Evolutionary conservation across 2,113 vertebrate genomes (phyloP).

Genomic region (Agapornis roseicollis): DNA sequence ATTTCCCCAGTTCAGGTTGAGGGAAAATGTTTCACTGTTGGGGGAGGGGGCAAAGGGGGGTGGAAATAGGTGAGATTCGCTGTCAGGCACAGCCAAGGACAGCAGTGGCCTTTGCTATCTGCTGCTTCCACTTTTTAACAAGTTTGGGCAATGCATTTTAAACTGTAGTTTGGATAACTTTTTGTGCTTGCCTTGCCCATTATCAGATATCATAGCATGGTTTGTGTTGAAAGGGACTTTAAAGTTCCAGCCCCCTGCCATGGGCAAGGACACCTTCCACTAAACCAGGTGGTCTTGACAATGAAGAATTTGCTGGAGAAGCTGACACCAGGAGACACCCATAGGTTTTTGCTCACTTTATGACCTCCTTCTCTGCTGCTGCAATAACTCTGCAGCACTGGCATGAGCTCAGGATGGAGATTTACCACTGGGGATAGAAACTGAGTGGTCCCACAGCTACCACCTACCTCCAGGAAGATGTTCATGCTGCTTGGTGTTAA

Average conservation of each 20-base stretch:
- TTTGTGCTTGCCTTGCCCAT: background rate
- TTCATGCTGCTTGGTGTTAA: background rate
- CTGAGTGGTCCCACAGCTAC: accelerated
- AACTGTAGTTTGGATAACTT: background rate
- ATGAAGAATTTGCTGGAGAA: background rate
- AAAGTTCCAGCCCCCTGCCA: background rate
- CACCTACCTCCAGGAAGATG: background rate
- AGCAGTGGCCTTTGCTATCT: background rate
- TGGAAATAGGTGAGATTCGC: background rate
- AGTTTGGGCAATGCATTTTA: background rate
- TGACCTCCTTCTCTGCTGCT: background rate
- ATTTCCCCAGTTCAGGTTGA: background rate
- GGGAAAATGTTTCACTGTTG: background rate
- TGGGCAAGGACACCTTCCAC: background rate
- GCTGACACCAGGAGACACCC: background rate
- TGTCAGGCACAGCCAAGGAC: accelerated
- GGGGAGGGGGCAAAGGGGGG: background rate
- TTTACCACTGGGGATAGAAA: background rate
- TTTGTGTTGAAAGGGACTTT: background rate
- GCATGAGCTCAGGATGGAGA: background rate
- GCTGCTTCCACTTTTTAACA: background rate
- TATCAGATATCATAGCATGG: background rate
- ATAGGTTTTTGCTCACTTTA: background rate
- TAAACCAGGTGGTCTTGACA: background rate
- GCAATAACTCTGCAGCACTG: background rate